These are phyloP conservation scores for Scylla paramamosain DNA, from an alignment of 1,140 invertebrate species.

Conservation along the genomic window DNA sequence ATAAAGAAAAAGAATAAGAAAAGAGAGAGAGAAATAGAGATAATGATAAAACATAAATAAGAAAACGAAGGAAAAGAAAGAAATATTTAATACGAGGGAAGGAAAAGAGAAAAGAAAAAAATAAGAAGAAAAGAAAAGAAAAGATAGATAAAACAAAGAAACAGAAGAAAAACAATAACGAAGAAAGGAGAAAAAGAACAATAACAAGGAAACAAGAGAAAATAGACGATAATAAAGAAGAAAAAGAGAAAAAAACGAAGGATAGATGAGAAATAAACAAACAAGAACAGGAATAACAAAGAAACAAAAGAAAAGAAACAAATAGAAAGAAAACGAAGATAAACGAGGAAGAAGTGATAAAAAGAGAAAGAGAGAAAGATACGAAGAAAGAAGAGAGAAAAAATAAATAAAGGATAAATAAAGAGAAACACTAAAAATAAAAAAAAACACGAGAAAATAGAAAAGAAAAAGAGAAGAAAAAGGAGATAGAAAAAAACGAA, in stretches of 20 bases:
- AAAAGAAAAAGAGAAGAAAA: neutral
- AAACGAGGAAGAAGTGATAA: no score
- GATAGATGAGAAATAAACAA: neutral
- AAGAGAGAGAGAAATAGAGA: no score
- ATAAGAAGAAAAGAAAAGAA: no score
- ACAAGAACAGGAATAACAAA: neutral
- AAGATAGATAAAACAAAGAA: neutral
- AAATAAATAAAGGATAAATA: no score
- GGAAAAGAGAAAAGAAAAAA: neutral
- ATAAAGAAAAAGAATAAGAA: neutral
- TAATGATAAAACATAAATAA: no score
- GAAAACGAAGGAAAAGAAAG: no score
- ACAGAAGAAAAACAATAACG: neutral
- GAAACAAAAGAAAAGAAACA: neutral
- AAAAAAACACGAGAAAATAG: neutral
- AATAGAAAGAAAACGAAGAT: neutral
- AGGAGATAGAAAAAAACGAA: neutral
- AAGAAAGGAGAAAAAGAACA: neutral
- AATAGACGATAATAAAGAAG: neutral
- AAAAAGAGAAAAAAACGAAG: neutral
- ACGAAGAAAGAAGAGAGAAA: no score
- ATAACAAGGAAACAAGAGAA: neutral
- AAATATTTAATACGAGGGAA: neutral
- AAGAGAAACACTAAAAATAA: no score
- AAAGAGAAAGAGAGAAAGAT: neutral